phyloP scores from a whole-genome alignment of 2,797 vertebrate species.

The Enteromius fasciolatus region DNA sequence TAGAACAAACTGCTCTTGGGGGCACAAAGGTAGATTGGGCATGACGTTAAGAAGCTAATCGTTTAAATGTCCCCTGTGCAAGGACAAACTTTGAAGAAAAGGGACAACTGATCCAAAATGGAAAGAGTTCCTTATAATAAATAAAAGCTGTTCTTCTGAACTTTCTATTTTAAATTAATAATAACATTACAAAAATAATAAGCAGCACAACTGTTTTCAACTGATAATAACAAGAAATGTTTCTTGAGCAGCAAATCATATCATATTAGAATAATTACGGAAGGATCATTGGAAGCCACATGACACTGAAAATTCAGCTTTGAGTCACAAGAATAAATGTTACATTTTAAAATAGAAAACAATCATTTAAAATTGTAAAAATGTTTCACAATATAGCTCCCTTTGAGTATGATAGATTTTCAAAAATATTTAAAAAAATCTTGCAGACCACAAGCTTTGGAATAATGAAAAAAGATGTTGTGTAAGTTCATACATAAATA shows the following conservation, averaged over 20 bases:
- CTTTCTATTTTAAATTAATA: not conserved
- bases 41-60: constrained; percentile 73
- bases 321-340: not conserved
- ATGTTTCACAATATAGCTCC: not conserved
- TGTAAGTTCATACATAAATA: not conserved
- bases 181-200: not conserved
- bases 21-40: constrained; percentile 77
- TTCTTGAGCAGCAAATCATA: not conserved
- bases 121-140: constrained; percentile 7
- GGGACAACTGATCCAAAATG: constrained; percentile 34
- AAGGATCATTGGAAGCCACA: not conserved
- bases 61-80: constrained; percentile 72
- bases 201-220: constrained; percentile 3
- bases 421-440: not conserved
- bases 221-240: not conserved
- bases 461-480: not conserved
- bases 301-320: not conserved
- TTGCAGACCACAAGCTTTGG: not conserved
- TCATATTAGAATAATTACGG: not conserved
- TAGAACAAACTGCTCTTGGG: constrained; percentile 81
- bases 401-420: not conserved
- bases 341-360: not conserved
- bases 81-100: constrained; percentile 71
- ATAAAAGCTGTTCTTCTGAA: not conserved
- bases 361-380: not conserved